Percentiles rank a stretch among this genome's conserved stretches.
Conservation (phyloP, 2,797 vertebrate species). For the Psittacula echo region DNA sequence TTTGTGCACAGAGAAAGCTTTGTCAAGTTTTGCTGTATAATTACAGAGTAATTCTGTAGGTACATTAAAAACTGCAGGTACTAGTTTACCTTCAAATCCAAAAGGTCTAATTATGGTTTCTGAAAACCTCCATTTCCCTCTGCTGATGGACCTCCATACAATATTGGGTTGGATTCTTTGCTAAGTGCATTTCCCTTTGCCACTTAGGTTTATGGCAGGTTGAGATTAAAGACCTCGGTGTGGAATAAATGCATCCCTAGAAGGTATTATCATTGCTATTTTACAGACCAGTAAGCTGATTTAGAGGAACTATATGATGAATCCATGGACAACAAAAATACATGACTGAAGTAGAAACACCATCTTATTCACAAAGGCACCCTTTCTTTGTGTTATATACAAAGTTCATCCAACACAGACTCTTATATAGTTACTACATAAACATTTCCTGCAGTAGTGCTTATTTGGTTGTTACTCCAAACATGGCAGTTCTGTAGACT, state of each 20-base stretch:
- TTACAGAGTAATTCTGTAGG: background rate
- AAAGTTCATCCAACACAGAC: background rate
- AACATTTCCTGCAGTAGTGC: background rate
- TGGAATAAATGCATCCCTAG: background rate
- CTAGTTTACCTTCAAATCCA: background rate
- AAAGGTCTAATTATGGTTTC: background rate
- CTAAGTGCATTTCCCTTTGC: background rate
- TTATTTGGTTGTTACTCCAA: background rate
- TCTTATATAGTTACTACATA: background rate
- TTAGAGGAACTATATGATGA: background rate
- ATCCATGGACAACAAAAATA: background rate
- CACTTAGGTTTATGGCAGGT: background rate
- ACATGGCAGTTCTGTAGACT: background rate
- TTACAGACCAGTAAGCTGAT: background rate
- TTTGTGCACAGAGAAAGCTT: background rate
- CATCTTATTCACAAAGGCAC: background rate
- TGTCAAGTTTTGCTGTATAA: background rate
- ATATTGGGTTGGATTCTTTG: background rate
- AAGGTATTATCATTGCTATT: background rate
- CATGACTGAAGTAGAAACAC: background rate
- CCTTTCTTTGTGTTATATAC: background rate
- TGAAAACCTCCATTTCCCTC: background rate
- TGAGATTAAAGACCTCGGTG: background rate
- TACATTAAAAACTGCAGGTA: background rate
- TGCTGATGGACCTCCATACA: background rate